phyloP scores from a whole-genome alignment of 2,113 vertebrate species.

The Tonatia bakeri region DNA sequence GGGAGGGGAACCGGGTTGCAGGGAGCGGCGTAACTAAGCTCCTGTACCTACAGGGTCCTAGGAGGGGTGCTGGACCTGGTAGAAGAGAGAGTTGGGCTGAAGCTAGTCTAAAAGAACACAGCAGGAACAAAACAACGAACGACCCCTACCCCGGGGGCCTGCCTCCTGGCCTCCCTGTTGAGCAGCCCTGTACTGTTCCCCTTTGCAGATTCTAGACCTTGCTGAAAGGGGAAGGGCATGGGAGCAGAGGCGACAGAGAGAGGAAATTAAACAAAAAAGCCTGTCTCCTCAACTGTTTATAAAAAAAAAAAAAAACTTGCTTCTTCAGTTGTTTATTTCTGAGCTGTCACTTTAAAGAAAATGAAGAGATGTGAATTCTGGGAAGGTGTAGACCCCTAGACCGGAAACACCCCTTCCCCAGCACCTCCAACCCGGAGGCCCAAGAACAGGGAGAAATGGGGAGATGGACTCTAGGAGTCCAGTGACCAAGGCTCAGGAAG shows the following conservation, averaged over 20 bases:
- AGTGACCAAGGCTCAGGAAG: neutral
- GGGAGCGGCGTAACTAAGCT: neutral
- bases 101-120: slow-evolving; percentile 17
- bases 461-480: neutral
- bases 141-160: neutral
- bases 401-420: neutral
- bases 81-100: neutral
- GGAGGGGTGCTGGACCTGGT: neutral
- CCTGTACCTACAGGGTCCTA: neutral
- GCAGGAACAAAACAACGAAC: slow-evolving; percentile 3
- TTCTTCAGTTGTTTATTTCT: neutral
- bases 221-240: neutral
- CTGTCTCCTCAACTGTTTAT: neutral
- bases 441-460: neutral
- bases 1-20: too few relatives aligned
- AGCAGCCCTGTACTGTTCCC: neutral
- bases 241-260: neutral
- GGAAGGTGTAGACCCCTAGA: neutral
- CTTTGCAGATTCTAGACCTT: neutral
- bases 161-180: neutral
- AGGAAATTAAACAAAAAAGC: neutral
- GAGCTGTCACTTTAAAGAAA: slow-evolving; percentile 10
- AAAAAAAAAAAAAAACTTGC: neutral
- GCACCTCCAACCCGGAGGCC: neutral
- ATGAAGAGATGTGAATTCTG: neutral